Evolutionary conservation across 2,888 invertebrate species (phyloP), one percentile per base, ranked within the genome.

Genomic region (Orthosia gracilis): DNA sequence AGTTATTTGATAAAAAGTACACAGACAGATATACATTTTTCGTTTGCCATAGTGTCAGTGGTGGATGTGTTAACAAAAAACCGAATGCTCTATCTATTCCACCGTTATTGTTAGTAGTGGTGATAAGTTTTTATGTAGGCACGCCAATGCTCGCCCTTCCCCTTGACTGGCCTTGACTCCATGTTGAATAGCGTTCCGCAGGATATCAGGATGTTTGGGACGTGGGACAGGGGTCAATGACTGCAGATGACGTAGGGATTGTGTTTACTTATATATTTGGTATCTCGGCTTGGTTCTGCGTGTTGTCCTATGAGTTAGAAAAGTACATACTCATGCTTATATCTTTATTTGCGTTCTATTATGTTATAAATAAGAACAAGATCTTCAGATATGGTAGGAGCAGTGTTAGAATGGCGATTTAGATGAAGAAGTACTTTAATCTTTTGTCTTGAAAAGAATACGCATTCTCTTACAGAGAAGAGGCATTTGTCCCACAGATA

Each of bases 61-160:
- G 58, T 45, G 54, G 26, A 80, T 72, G 67, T 80, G 81, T 86
- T 81, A 83, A 86, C 83, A 83, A 80, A 86, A 85, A 83, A 72
- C 50, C 54, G 66, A 73, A 84, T 71, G 31, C 47, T 23, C 71
- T 57, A 71, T 80, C 78, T 83, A 69, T 80, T 66, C 49, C 23
- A 40, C 26, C 80, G 80, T 82, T 80, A 87, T 83, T 73, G 80
- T 87, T 86, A 83, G 82, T 75, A 68, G 62, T 66, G 66, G 88
- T 85, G 87, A 89, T 89, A 87, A 88, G 84, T 85, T 89, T 86
- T 89, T 89, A 88, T 87, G 87, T 85, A 68, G 81, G 80, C 78
- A 79, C 75, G 83, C 75, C 80, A 79, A 73, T 71, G 81, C 65
- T 70, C 67, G 80, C 72, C 88, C 88, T 89, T 89, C 84, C 84